These are phyloP conservation scores for Cantharis rufa DNA, from an alignment of 2,888 invertebrate species.

Conservation along the genomic window DNA sequence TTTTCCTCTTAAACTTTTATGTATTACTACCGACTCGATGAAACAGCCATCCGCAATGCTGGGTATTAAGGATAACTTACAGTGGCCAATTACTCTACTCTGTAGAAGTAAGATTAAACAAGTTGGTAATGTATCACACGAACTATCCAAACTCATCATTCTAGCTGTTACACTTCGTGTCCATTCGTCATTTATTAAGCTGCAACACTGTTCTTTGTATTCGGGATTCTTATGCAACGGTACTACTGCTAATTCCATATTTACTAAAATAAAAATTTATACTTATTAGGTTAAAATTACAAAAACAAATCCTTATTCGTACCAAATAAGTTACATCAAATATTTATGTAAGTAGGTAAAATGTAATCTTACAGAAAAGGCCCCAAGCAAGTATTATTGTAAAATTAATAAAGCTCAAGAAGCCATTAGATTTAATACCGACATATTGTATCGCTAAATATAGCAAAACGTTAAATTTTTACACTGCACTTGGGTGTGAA, in stretches of 20 bases:
- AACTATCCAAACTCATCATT: conserved; percentile 73
- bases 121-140: conserved; percentile 74
- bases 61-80: conserved; percentile 76
- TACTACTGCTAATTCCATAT: conserved; percentile 58
- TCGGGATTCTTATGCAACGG: conserved; percentile 75
- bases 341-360: background rate
- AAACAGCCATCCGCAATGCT: conserved; percentile 73
- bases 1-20: conserved; percentile 69
- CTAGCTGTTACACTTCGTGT: conserved; percentile 80
- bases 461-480: background rate
- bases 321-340: background rate
- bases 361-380: background rate
- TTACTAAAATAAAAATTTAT: background rate
- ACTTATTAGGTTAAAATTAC: background rate
- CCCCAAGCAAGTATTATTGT: background rate
- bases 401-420: background rate
- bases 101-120: conserved; percentile 68
- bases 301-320: background rate
- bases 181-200: conserved; percentile 85
- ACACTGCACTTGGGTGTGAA: background rate
- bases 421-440: background rate
- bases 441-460: background rate
- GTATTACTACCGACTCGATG: conserved; percentile 82
- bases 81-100: conserved; percentile 72
- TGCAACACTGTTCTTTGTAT: conserved; percentile 71